phyloP scores from a whole-genome alignment of 2,888 invertebrate genomes.

The Seira musarum region DNA sequence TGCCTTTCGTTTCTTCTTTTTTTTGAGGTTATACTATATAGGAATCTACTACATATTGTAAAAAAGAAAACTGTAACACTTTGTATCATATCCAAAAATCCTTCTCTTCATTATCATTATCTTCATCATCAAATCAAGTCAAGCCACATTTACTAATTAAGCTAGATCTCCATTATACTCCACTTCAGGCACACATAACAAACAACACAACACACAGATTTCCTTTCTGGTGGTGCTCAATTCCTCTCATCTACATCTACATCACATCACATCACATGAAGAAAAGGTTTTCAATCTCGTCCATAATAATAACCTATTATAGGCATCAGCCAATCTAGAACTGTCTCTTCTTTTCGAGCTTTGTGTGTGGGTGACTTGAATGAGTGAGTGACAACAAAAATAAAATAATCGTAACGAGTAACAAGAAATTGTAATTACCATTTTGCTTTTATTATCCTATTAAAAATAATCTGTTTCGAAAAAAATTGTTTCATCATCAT shows the following conservation, averaged over 20 bases:
- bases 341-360: neutral
- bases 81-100: too few relatives aligned
- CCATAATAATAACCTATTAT: conserved; percentile 29
- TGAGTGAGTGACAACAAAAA: conserved; percentile 43
- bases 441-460: conserved; percentile 60
- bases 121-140: conserved; percentile 30
- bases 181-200: conserved; percentile 9
- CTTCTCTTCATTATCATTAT: conserved; percentile 44
- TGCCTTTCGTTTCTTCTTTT: conserved; percentile 16
- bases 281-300: too few relatives aligned
- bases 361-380: conserved; percentile 37
- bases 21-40: conserved; percentile 16
- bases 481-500: conserved; percentile 26
- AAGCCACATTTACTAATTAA: conserved; percentile 28
- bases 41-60: too few relatives aligned
- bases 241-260: conserved; percentile 14
- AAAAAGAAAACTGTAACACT: conserved; percentile 23
- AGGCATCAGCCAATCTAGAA: conserved; percentile 33
- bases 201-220: neutral
- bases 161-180: conserved; percentile 25
- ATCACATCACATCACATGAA: conserved; percentile 13
- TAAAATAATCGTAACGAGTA: conserved; percentile 28
- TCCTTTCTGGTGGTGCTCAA: conserved; percentile 30
- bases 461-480: conserved; percentile 57
- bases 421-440: conserved; percentile 56